A percentile compares a stretch with the other conserved stretches of the same genome.
These are phyloP conservation scores for Diarsia mendica DNA, from an alignment of 2,888 invertebrate species.

Conservation along the genomic window DNA sequence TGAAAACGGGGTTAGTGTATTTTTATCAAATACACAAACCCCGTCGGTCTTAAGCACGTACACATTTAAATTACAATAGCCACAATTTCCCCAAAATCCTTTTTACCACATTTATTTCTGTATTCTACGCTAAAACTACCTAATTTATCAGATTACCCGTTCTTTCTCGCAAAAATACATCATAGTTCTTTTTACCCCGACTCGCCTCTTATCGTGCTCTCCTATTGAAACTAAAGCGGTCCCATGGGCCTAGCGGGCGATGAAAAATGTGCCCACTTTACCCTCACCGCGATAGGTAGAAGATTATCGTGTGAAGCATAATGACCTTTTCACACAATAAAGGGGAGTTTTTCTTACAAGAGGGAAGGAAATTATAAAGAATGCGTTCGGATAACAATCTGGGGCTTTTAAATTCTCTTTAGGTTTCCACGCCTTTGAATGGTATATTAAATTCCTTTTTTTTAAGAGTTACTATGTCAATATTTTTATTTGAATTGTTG, in stretches of 20 bases:
- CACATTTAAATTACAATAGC: neutral
- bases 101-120: slow-evolving; percentile 2
- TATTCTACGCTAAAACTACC: slow-evolving; percentile 25
- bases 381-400: slow-evolving; percentile 17
- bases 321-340: slow-evolving; percentile 60
- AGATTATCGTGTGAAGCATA: slow-evolving; percentile 74
- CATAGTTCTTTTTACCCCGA: slow-evolving; percentile 66
- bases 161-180: slow-evolving; percentile 62
- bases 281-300: slow-evolving; percentile 68
- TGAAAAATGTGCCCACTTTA: slow-evolving; percentile 78
- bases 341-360: slow-evolving; percentile 42
- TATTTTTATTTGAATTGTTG: too few relatives aligned
- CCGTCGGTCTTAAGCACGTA: neutral
- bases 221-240: slow-evolving; percentile 84
- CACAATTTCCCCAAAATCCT: neutral
- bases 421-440: neutral
- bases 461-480: too few relatives aligned
- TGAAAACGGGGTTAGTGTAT: too few relatives aligned
- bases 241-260: slow-evolving; percentile 74
- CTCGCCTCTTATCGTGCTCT: slow-evolving; percentile 75
- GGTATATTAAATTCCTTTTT: neutral
- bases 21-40: neutral
- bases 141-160: slow-evolving; percentile 65
- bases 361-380: slow-evolving; percentile 47
- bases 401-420: neutral